Conservation (phyloP, 2,113 vertebrate genomes). For the Megalops atlanticus region DNA sequence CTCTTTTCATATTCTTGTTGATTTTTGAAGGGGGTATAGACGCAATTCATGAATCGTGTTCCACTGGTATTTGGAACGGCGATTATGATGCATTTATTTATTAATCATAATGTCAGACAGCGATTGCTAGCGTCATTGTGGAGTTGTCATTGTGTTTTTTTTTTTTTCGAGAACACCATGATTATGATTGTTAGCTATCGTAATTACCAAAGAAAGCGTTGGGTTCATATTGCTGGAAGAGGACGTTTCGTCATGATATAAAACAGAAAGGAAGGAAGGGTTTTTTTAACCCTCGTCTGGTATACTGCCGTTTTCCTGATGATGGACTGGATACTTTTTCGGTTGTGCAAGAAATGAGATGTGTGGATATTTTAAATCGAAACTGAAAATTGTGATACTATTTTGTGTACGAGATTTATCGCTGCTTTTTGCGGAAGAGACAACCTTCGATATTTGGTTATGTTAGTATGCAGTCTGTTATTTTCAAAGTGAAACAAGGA, state of each 20-base stretch:
- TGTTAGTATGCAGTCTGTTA: conserved; percentile 40
- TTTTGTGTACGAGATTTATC: background rate
- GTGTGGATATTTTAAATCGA: background rate
- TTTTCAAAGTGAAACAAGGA: conserved; percentile 62
- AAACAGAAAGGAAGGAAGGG: conserved; percentile 68
- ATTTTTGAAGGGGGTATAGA: background rate
- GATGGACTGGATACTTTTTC: conserved; percentile 44
- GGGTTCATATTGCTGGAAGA: conserved; percentile 29
- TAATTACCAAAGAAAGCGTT: conserved; percentile 37
- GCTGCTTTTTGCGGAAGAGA: background rate
- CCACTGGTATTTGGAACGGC: background rate
- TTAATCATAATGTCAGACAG: conserved; percentile 46
- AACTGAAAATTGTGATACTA: background rate
- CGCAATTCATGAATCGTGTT: background rate
- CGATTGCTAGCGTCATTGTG: conserved; percentile 50
- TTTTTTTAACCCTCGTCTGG: conserved; percentile 54
- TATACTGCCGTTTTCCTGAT: conserved; percentile 61
- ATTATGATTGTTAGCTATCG: conserved; percentile 30
- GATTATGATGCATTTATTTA: conserved; percentile 13
- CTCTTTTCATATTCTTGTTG: background rate
- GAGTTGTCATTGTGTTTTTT: conserved; percentile 27
- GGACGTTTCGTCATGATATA: conserved; percentile 73
- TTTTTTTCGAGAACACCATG: conserved; percentile 20
- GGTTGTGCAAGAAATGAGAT: background rate
- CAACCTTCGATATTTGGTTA: background rate